These are phyloP conservation scores for Drosophila rhopaloa DNA, from an alignment of 1,140 invertebrate genomes.

Conservation along the genomic window DNA sequence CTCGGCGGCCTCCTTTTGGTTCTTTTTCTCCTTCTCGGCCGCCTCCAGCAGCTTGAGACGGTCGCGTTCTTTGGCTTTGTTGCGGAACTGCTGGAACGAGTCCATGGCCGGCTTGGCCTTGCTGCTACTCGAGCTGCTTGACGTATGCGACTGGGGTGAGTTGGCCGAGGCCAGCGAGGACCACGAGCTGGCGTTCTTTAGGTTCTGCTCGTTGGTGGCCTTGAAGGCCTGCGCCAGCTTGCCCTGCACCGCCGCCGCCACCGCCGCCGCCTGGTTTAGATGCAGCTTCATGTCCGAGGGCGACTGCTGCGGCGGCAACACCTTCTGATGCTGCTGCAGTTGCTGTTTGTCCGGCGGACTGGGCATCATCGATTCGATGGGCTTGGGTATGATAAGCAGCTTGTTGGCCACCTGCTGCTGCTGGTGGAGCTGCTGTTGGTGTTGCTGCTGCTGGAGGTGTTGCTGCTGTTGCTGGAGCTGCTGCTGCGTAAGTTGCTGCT, in stretches of 20 bases:
- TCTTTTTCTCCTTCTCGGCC: conserved; percentile 94
- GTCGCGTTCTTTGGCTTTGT: conserved; percentile 98
- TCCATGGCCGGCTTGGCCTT: conserved; percentile 89
- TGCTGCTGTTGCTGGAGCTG: conserved; percentile 42
- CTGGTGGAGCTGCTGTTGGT: conserved; percentile 42
- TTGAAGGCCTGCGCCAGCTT: conserved; percentile 88
- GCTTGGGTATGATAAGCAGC: conserved; percentile 86
- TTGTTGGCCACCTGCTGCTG: conserved; percentile 85
- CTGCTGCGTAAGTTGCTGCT: conserved; percentile 67
- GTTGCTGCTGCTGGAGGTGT: conserved; percentile 49
- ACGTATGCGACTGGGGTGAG: conserved; percentile 89
- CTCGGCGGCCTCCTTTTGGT: conserved; percentile 91
- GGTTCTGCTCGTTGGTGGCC: conserved; percentile 88
- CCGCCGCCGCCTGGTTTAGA: conserved; percentile 19
- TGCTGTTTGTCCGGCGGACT: conserved; percentile 85
- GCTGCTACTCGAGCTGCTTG: conserved; percentile 85
- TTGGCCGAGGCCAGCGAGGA: conserved; percentile 94
- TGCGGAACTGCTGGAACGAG: conserved; percentile 93
- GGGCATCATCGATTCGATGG: conserved; percentile 87
- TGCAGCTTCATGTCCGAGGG: conserved; percentile 83
- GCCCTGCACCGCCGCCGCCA: conserved; percentile 34
- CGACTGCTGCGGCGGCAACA: conserved; percentile 70
- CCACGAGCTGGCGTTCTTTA: conserved; percentile 97
- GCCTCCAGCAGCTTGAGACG: conserved; percentile 93
- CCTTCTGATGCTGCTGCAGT: conserved; percentile 67